Base-by-base conservation (phyloP, 2,797 vertebrate species). In the Eulemur rubriventer region DNA sequence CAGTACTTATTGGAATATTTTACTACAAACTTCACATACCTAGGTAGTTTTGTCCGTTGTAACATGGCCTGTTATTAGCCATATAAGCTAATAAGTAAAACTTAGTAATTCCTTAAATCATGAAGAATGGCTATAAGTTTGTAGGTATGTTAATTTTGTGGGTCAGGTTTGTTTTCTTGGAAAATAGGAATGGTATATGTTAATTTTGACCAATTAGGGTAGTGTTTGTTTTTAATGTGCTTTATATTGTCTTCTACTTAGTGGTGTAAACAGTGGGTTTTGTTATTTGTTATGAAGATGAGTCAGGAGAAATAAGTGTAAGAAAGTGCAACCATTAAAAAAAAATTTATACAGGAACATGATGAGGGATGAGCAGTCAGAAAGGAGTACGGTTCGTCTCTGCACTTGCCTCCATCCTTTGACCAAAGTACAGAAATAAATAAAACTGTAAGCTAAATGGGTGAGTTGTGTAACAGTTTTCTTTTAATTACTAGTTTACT, bases 261-360 rank as follows among this genome's bases (percentile, higher is more conserved):
- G 55, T 78, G n/a, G n/a, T 61, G 10, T 94, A 91, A 94, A 85
- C 38, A 94, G 0, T 91, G 43, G 72, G n/a, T 89, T 89, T 96
- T 95, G 72, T 55, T 72, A 79, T 96, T 95, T 95, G 69, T 94
- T 82, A 67, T 30, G 86, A 94, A 55, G 33, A 67, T 93, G 81
- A 95, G 81, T 91, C 84, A 84, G 69, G 67, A 96, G 72, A 95
- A 95, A n/a, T 46, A 55, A 13, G 38, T 95, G 24, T 91, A 83
- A 96, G 79, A 94, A 90, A 95, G 38, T 90, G 63, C 33, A 82
- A 17, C 59, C 52, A 65, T 94, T 96, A 48, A 69, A 94, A 95
- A 94, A 87, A 94, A 83, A 70, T 73, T 41, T 65, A 0, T 90
- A 24, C 1, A 65, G 63, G 28, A 82, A 79, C 46, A 70, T 80